A percentile compares a stretch with the other conserved stretches of the same genome.
Conservation (phyloP, 2,888 invertebrate species). For the Lepidochitona cinerea region DNA sequence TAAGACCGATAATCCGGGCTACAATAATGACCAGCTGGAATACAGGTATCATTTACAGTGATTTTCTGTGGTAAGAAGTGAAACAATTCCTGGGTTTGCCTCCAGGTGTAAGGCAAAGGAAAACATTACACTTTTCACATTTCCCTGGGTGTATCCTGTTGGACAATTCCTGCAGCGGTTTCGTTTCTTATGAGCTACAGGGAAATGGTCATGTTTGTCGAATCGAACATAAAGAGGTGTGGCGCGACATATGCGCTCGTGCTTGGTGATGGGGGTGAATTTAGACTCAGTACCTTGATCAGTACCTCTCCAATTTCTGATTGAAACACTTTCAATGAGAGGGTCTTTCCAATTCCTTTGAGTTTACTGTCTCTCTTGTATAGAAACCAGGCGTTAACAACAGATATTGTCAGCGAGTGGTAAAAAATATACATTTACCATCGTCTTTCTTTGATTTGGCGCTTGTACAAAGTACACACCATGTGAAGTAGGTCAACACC, state of each 20-base stretch:
- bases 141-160: neutral
- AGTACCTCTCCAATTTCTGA: neutral
- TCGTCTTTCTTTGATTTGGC: neutral
- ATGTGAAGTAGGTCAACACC: conserved; percentile 6
- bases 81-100: neutral
- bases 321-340: neutral
- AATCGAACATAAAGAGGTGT: neutral
- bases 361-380: conserved; percentile 1
- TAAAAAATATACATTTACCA: conserved; percentile 19
- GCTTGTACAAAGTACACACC: neutral
- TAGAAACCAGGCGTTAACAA: conserved; percentile 15
- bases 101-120: neutral
- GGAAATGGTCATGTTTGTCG: neutral
- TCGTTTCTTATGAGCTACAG: neutral
- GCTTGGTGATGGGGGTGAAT: no score
- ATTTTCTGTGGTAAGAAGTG: neutral
- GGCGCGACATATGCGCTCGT: neutral
- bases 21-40: no score
- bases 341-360: neutral
- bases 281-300: neutral
- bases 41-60: neutral
- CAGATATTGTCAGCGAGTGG: conserved; percentile 1
- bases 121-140: conserved; percentile 1
- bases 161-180: neutral
- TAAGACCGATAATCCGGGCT: no score